Evolutionary conservation across 2,888 invertebrate genomes (phyloP), one percentile per base, ranked within the genome.

Genomic region (Metacarcinus magister): DNA sequence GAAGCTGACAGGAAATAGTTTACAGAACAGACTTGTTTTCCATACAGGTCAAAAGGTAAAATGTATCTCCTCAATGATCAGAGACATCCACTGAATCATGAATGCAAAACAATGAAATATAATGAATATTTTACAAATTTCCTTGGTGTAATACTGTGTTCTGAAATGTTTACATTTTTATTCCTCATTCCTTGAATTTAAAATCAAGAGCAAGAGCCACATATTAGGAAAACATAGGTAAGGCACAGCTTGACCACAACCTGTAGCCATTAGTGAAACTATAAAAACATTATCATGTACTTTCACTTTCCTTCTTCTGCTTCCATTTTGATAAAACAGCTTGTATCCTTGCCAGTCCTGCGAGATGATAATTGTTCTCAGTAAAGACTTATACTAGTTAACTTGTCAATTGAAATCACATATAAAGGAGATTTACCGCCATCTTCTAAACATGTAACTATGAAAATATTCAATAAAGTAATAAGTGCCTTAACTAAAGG

Each of bases 301-400:
- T 87, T 87, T 32, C 19, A 87, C 87, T 87, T 39, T 94, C 54
- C 10, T 28, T 82, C 23, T 8, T 93, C 89, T 39, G 46, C 54
- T 94, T 94, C 87, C 94, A 94, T 32, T 48, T 8, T 19, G 46
- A 94, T 87, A 94, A 89, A 94, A 93, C 93, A 93, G 82, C 94
- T 48, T 94, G 54, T 16, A 94, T 94, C 23, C 94, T 94, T 54
- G 89, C 46, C 43, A 94, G 54, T 48, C 94, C 94, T 94, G 89
- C 19, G 87, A 89, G 46, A 94, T 28, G 32, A 13, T n/a, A 46
- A 94, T 87, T n/a, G 10, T 10, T 82, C 23, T 75, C 8, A 48
- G 19, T 46, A 28, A 94, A 54, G 16, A 0, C n/a, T 75, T n/a
- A n/a, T n/a, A n/a, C n/a, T 5, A 5, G 67, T 23, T 4, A 23